Base-by-base conservation (phyloP, 1,140 invertebrate species). In the Octopus sinensis region DNA sequence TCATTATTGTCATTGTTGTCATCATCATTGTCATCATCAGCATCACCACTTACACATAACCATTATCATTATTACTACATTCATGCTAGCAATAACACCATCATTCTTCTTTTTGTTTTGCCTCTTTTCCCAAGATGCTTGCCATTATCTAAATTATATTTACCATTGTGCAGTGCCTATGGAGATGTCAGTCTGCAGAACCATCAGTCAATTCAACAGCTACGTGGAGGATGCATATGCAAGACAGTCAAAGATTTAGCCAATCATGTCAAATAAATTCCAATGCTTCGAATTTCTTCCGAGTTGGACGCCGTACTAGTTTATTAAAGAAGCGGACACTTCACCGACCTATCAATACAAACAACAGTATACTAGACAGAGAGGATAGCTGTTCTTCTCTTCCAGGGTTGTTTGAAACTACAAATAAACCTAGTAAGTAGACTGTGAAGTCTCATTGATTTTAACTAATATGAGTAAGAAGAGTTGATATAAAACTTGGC, bases 121-220 rank as follows among this genome's bases (percentile, higher is more conserved):
- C 30, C 30, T 43, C 30, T 43, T 43, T 43, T 43, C 30, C 30
- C 30, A 43, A 43, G 30, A 43, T 43, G 30, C 30, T 43, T 43
- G 30, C 30, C 30, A 43, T 43, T 43, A 43, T 43, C 30, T 43
- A 43, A 43, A 43, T 43, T 3, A 43, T 43, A 43, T 76, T 52
- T 43, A 54, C 75, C 81, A 43, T 82, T 53, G 83, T 97, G 88
- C 96, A 98, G 91, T 97, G 96, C 85, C 92, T 98, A 76, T 99
- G 97, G 97, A 92, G 97, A 83, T 98, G 96, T 90, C 97, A 98
- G 92, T 97, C 97, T 51, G 87, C 90, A n/a, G 87, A 88, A 54
- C 85, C 88, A 54, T 84, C 84, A 51, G 89, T 88, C 54, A 87
- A 87, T 13, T 90, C 87, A 23, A 81, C 86, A 54, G 90, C 90